Evolutionary conservation across 64 coral and sea anemone species (phyloP).

Genomic region (Dendrophyllia cribrosa): DNA sequence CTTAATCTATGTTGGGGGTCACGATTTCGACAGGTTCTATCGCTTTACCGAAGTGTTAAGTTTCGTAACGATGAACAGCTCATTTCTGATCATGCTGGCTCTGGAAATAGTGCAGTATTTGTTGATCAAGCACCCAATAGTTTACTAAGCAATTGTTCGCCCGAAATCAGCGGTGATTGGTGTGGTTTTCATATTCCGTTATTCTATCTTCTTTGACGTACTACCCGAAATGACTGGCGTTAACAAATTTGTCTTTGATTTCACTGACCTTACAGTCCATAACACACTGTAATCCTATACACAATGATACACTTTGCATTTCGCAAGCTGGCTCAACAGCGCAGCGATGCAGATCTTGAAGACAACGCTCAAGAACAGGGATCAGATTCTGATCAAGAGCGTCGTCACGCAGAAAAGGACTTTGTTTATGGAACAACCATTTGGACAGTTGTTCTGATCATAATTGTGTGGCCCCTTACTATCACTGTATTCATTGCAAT

Average conservation of each 20-base stretch:
- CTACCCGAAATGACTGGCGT: slow-evolving; percentile 82
- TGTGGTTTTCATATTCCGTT: slow-evolving; percentile 54
- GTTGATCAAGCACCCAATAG: slow-evolving; percentile 51
- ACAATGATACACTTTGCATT: slow-evolving; percentile 63
- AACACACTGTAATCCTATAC: slow-evolving; percentile 62
- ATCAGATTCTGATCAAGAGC: background rate
- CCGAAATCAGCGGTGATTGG: background rate
- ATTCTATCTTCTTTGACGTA: slow-evolving; percentile 84
- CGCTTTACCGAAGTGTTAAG: slow-evolving; percentile 65
- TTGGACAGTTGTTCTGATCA: slow-evolving; percentile 33
- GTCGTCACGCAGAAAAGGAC: slow-evolving; percentile 52
- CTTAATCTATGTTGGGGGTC: background rate
- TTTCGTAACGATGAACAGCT: slow-evolving; percentile 78
- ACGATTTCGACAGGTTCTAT: slow-evolving; percentile 8
- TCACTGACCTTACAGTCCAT: slow-evolving; percentile 68
- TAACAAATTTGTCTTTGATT: background rate
- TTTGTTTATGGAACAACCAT: no score
- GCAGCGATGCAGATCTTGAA: slow-evolving; percentile 15
- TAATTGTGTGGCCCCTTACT: slow-evolving; percentile 48
- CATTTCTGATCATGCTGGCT: no score
- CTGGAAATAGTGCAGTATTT: slow-evolving; percentile 69
- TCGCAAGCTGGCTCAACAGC: background rate
- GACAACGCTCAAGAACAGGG: background rate
- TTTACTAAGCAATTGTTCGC: slow-evolving; percentile 45
- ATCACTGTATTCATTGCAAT: background rate